Evolutionary conservation across 2,113 vertebrate species (phyloP).

Genomic region (Melanocharis versteri): DNA sequence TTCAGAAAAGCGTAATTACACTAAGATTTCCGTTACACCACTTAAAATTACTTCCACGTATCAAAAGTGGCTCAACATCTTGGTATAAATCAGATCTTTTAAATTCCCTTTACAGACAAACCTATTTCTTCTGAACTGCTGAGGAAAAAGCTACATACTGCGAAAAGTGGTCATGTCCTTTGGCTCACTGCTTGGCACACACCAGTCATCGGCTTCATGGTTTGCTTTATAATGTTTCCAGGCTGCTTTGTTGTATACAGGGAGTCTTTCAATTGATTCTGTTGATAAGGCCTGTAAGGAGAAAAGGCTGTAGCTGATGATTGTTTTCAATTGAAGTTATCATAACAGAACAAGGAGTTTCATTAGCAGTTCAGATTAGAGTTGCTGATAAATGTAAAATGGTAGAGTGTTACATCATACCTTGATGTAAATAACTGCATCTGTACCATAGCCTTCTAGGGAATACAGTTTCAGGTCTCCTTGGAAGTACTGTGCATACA

Average conservation of each 20-base stretch:
- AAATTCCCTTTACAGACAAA: background rate
- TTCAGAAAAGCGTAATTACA: background rate
- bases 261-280: slow-evolving; percentile 92
- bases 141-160: slow-evolving; percentile 73
- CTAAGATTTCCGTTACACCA: slow-evolving; percentile 3
- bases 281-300: slow-evolving; percentile 87
- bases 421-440: slow-evolving; percentile 94
- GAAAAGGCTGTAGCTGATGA: background rate
- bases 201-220: slow-evolving; percentile 95
- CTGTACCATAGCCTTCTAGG: slow-evolving; percentile 92
- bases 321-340: background rate
- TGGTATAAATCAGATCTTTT: background rate
- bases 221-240: slow-evolving; percentile 95
- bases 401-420: slow-evolving; percentile 60
- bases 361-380: background rate
- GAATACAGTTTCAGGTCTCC: slow-evolving; percentile 96
- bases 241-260: slow-evolving; percentile 94
- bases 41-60: background rate
- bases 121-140: background rate
- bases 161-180: slow-evolving; percentile 96
- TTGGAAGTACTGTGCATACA: slow-evolving; percentile 97
- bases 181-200: slow-evolving; percentile 92
- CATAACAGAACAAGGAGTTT: background rate
- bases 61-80: background rate
- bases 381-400: background rate